A percentile compares a stretch with the other conserved stretches of the same genome.
phyloP scores from a whole-genome alignment of 2,113 vertebrate genomes.

The Euleptes europaea region DNA sequence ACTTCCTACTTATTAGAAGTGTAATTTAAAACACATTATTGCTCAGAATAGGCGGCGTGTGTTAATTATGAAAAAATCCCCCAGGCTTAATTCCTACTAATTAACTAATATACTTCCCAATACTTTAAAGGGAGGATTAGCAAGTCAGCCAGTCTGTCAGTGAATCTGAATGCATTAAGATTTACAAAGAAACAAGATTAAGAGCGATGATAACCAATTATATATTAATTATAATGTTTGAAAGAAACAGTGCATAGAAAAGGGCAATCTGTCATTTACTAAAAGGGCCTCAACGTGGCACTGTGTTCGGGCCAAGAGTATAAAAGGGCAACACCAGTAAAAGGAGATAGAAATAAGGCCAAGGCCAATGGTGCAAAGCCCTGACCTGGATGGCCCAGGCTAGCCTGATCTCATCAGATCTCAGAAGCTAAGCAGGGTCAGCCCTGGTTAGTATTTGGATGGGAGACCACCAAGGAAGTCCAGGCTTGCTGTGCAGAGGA shows the following conservation, averaged over 20 bases:
- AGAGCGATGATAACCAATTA: background rate
- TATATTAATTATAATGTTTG: background rate
- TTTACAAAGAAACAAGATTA: background rate
- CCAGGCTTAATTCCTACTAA: slow-evolving; percentile 11
- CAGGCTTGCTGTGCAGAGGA: too few relatives aligned
- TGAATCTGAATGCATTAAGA: background rate
- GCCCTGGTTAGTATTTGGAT: too few relatives aligned
- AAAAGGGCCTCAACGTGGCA: too few relatives aligned
- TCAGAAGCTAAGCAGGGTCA: too few relatives aligned
- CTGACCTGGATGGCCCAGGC: too few relatives aligned
- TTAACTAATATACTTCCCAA: slow-evolving; percentile 11
- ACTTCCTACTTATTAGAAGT: background rate
- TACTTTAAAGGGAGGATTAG: background rate
- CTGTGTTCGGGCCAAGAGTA: too few relatives aligned
- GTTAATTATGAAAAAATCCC: slow-evolving; percentile 19
- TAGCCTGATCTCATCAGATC: too few relatives aligned
- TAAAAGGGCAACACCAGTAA: too few relatives aligned
- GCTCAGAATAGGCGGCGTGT: background rate
- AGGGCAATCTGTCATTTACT: too few relatives aligned
- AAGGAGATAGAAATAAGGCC: too few relatives aligned
- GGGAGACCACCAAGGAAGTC: too few relatives aligned
- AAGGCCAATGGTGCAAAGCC: too few relatives aligned
- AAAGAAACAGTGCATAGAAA: background rate
- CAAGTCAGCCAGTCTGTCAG: background rate
- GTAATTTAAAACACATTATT: slow-evolving; percentile 3